Base-by-base conservation (phyloP, 2,113 vertebrate species). In the Charina bottae region DNA sequence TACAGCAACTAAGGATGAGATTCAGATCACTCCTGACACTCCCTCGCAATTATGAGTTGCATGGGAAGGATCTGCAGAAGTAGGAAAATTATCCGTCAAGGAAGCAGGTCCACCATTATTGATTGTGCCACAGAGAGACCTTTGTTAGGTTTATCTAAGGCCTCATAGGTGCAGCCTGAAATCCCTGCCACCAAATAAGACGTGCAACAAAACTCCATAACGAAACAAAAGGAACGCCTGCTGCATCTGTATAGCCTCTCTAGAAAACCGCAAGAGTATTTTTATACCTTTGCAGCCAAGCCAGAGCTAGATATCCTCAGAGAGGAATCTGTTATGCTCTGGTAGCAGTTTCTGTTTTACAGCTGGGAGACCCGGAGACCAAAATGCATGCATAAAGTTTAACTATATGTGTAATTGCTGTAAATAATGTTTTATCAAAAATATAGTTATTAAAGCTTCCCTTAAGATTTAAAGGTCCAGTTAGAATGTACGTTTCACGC, bases 361-460 rank as follows among this genome's bases (percentile, higher is more conserved):
- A 95, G 90, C 93, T 95, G 95, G 93, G 87, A 96, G 90, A 95
- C 96, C 91, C 42, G 95, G 83, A 94, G 96, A 93, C 90, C 92
- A 91, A 96, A 93, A 96, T 49, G 54, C 86, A 56, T 94, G 93
- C 89, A 95, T 96, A 95, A 96, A 96, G 94, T 94, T 96, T 97
- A 96, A 95, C 90, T 92, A 12, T 92, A 96, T 94, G 94, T 93
- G 49, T 96, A 96, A 96, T 96, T 97, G 97, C 89, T 91, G 88
- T 95, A 97, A 97, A 97, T 95, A 97, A 94, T 93, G 62, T 89
- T 97, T 97, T 96, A 96, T 97, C 95, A 94, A 93, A 93, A 94
- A 95, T 94, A 91, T 89, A 95, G 91, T 96, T 97, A 97, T 95
- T 96, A 96, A 97, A 96, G 89, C 93, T 94, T 93, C 95, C 93